A percentile compares a stretch with the other conserved stretches of the same genome.
Conservation (phyloP, 2,113 vertebrate genomes). For the Microcebus tavaratra region DNA sequence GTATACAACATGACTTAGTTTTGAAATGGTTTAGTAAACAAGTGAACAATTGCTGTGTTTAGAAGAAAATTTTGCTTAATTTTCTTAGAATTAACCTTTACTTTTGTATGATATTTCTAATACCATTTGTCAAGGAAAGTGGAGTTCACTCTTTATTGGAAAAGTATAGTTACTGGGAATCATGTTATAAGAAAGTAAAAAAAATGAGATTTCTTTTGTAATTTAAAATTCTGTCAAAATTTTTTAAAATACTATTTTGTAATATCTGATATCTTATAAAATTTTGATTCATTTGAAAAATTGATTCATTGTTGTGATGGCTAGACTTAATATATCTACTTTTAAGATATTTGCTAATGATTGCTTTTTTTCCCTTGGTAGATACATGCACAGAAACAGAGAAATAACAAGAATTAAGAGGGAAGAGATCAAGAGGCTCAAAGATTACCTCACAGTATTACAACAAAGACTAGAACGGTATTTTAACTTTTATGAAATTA, state of each 20-base stretch:
- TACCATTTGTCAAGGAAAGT: neutral
- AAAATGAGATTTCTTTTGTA: neutral
- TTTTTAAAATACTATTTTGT: neutral
- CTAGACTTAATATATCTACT: neutral
- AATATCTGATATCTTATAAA: neutral
- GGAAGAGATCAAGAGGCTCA: slow-evolving; percentile 98
- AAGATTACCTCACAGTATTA: slow-evolving; percentile 96
- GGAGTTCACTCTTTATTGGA: neutral
- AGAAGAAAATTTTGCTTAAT: neutral
- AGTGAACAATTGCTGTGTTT: neutral
- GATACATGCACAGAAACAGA: slow-evolving; percentile 98
- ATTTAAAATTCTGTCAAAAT: neutral
- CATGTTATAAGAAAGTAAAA: neutral
- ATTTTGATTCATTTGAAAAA: neutral
- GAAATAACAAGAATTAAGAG: slow-evolving; percentile 97
- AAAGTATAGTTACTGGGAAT: neutral
- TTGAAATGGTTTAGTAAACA: neutral
- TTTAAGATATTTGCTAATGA: neutral
- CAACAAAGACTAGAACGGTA: slow-evolving; percentile 98
- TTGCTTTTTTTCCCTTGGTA: slow-evolving; percentile 78
- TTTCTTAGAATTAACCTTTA: neutral
- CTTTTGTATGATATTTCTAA: neutral
- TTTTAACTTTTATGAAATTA: slow-evolving; percentile 52
- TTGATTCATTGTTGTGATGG: neutral
- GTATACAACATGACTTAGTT: neutral